phyloP scores from a whole-genome alignment of 2,797 vertebrate genomes.

The Lepilemur ruficaudatus region DNA sequence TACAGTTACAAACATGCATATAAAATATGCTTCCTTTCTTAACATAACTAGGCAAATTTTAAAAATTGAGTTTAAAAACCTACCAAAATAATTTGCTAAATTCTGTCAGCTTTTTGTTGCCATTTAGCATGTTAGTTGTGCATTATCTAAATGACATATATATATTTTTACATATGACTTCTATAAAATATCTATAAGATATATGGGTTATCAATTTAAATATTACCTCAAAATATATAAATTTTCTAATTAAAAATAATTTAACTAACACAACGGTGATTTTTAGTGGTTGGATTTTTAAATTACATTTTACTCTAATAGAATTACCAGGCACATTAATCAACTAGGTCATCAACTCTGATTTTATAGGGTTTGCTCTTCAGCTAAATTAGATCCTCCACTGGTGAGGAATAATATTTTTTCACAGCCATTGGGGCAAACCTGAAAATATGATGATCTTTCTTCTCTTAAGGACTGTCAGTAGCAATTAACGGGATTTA shows the following conservation, averaged over 20 bases:
- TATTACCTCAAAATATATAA: background rate
- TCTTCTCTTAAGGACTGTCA: conserved; percentile 51
- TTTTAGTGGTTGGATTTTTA: conserved; percentile 28
- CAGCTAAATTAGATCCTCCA: conserved; percentile 66
- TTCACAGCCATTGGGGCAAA: conserved; percentile 40
- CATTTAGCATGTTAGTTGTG: background rate
- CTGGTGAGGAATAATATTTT: conserved; percentile 69
- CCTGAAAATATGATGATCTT: conserved; percentile 64
- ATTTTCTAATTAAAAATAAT: conserved; percentile 49
- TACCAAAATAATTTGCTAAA: background rate
- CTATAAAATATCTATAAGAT: background rate
- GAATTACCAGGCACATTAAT: conserved; percentile 55
- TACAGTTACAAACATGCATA: background rate
- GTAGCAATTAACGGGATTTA: conserved; percentile 75
- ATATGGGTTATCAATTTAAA: background rate
- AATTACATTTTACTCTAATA: conserved; percentile 40
- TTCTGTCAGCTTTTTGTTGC: background rate
- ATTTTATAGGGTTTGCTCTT: conserved; percentile 55
- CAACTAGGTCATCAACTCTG: conserved; percentile 48
- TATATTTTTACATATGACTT: background rate
- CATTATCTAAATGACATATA: background rate
- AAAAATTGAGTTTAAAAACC: background rate
- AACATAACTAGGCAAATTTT: background rate
- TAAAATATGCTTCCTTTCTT: background rate
- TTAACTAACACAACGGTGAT: background rate